Evolutionary conservation across 2,113 vertebrate species (phyloP).

Genomic region (Sinocyclocheilus rhinocerous): DNA sequence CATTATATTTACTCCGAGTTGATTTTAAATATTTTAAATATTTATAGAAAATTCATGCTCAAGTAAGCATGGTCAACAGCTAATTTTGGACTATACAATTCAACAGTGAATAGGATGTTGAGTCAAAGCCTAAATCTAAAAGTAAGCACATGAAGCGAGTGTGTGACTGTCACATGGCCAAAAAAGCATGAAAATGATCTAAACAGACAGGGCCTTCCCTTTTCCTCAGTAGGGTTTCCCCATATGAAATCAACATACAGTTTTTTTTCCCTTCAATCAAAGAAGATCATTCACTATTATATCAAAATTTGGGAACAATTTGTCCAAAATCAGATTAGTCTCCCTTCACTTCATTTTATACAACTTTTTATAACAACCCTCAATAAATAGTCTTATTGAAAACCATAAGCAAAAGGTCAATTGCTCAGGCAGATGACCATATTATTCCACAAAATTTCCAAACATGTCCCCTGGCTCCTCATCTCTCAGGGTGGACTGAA

Average conservation of each 20-base stretch:
- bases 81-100: background rate
- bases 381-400: background rate
- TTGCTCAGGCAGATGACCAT: no score
- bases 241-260: background rate
- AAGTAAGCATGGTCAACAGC: no score
- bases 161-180: background rate
- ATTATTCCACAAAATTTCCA: background rate
- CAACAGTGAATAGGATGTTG: background rate
- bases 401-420: background rate
- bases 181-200: background rate
- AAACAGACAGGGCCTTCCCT: background rate
- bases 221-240: background rate
- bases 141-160: background rate
- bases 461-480: background rate
- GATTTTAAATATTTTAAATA: no score
- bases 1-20: background rate
- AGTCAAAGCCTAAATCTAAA: background rate
- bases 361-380: background rate
- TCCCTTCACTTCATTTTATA: background rate
- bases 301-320: slow-evolving; percentile 9
- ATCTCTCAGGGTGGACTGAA: background rate
- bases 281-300: background rate
- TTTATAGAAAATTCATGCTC: background rate
- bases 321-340: background rate
- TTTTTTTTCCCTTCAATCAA: background rate